Conservation (phyloP, 1,140 invertebrate species). For the Stegodyphus dumicola region DNA sequence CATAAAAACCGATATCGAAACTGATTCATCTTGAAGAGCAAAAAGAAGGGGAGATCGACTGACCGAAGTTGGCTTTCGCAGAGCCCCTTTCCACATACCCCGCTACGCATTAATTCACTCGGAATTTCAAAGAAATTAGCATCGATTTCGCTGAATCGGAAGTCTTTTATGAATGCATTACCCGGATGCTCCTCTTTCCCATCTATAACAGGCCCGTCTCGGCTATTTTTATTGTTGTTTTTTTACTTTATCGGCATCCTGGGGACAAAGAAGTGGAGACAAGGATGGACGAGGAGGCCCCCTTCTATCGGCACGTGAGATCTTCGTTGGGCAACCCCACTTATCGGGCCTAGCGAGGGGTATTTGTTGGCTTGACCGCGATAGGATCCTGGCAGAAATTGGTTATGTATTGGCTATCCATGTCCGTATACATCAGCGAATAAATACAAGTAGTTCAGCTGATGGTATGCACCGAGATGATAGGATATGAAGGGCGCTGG, state of each 20-base stretch:
- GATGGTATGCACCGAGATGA: too few relatives aligned
- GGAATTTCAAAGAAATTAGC: slow-evolving; percentile 48
- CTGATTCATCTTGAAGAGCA: too few relatives aligned
- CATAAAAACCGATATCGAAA: too few relatives aligned
- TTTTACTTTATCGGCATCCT: too few relatives aligned
- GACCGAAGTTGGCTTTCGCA: too few relatives aligned
- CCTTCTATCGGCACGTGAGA: slow-evolving; percentile 23
- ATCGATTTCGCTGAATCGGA: slow-evolving; percentile 16
- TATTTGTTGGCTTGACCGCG: slow-evolving; percentile 28
- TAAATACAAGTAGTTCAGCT: neutral
- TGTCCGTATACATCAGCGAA: neutral
- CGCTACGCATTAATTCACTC: neutral
- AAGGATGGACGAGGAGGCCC: neutral
- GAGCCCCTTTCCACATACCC: neutral
- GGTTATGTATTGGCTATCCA: slow-evolving; percentile 44
- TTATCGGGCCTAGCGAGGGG: too few relatives aligned
- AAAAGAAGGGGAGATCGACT: too few relatives aligned
- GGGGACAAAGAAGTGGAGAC: neutral
- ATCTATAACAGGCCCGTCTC: slow-evolving; percentile 9
- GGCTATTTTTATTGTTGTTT: too few relatives aligned
- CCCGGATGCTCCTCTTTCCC: neutral
- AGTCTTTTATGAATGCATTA: slow-evolving; percentile 34
- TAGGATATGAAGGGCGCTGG: too few relatives aligned
- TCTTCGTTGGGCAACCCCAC: slow-evolving; percentile 1
- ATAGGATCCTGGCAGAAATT: slow-evolving; percentile 15